A percentile compares a stretch with the other conserved stretches of the same genome.
Evolutionary conservation across 2,888 invertebrate genomes (phyloP).

Genomic region (Phalera bucephala): DNA sequence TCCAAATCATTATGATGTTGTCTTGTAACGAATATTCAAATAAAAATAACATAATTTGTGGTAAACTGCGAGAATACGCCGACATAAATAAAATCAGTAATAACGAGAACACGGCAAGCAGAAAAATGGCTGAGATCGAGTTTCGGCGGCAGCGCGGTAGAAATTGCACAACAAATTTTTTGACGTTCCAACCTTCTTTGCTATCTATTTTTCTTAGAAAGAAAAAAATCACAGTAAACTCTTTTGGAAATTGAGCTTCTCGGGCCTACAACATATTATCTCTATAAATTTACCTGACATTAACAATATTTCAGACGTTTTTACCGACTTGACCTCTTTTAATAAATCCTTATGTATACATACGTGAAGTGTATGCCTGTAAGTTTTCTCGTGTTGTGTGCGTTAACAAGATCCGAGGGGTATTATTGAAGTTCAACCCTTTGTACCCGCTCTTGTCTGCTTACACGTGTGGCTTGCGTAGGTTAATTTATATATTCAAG

Average conservation of each 20-base stretch:
- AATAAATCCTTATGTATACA: conserved; percentile 62
- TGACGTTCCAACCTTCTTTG: conserved; percentile 37
- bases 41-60: not conserved
- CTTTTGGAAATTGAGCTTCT: conserved; percentile 65
- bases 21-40: too few species aligned
- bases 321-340: conserved; percentile 71
- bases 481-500: too few species aligned
- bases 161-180: conserved; percentile 36
- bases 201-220: conserved; percentile 50
- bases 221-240: conserved; percentile 73
- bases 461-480: too few species aligned
- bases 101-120: conserved; percentile 2
- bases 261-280: conserved; percentile 73
- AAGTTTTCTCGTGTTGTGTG: conserved; percentile 25
- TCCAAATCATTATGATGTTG: too few species aligned
- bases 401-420: conserved; percentile 26
- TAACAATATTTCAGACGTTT: conserved; percentile 78
- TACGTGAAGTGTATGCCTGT: conserved; percentile 42
- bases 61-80: not conserved
- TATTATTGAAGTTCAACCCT: conserved; percentile 32
- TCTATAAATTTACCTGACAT: conserved; percentile 79
- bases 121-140: conserved; percentile 20
- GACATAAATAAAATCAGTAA: conserved; percentile 4
- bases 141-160: conserved; percentile 16
- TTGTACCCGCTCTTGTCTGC: conserved; percentile 7